Conservation (phyloP, 2,888 invertebrate species). For the Drosophila emarginata region DNA sequence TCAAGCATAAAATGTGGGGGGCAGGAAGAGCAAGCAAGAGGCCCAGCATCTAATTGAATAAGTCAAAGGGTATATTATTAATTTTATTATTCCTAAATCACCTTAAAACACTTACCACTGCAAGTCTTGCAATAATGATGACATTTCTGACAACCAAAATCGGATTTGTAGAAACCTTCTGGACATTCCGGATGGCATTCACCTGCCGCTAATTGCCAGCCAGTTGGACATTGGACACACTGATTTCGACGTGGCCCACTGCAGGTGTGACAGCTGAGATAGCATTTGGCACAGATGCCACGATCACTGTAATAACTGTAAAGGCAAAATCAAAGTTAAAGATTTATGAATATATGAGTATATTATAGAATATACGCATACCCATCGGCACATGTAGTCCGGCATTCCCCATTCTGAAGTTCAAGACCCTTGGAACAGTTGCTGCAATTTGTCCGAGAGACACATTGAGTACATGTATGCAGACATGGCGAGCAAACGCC, state of each 20-base stretch:
- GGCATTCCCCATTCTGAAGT: conserved; percentile 92
- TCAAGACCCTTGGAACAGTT: conserved; percentile 89
- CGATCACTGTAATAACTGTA: conserved; percentile 93
- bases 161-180: conserved; percentile 92
- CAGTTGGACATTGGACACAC: conserved; percentile 91
- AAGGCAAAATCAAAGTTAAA: not conserved
- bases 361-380: conserved; percentile 61
- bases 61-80: not conserved
- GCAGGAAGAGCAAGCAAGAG: conserved; percentile 89
- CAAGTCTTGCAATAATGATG: conserved; percentile 95
- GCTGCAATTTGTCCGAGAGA: conserved; percentile 91
- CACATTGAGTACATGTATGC: conserved; percentile 90
- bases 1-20: conserved; percentile 89
- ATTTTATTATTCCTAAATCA: not conserved
- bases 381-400: conserved; percentile 90
- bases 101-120: conserved; percentile 85
- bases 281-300: conserved; percentile 91
- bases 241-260: conserved; percentile 92
- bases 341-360: not conserved
- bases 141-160: conserved; percentile 93
- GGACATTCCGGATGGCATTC: conserved; percentile 94
- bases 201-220: conserved; percentile 92
- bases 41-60: conserved; percentile 85
- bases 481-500: conserved; percentile 90
- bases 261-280: conserved; percentile 92